These are phyloP conservation scores for Platysteira castanea DNA, from an alignment of 2,113 vertebrate species.

Conservation along the genomic window DNA sequence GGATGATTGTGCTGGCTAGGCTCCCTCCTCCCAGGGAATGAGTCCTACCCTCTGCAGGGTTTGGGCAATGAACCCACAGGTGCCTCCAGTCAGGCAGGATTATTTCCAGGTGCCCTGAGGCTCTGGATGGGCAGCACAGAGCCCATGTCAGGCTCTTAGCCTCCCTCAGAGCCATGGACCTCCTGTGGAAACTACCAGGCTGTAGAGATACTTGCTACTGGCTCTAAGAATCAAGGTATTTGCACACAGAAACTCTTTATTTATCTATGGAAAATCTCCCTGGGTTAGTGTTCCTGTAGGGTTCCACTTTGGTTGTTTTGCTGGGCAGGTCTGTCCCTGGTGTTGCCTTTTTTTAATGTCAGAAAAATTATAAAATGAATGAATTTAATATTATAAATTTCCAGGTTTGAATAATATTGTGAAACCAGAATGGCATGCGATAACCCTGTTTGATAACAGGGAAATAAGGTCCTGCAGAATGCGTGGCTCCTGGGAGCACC, in stretches of 20 bases:
- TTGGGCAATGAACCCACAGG: neutral
- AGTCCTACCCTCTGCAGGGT: neutral
- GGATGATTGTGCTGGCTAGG: neutral
- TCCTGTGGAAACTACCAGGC: fast-evolving
- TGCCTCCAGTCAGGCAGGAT: fast-evolving
- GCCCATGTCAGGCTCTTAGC: fast-evolving
- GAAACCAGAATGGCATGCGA: neutral
- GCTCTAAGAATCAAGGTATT: neutral
- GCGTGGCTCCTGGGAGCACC: neutral
- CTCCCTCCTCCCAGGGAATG: neutral
- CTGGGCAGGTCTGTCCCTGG: neutral
- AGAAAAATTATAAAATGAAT: neutral
- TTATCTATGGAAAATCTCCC: fast-evolving
- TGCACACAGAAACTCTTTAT: neutral
- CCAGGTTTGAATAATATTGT: fast-evolving
- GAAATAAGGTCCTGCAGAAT: neutral
- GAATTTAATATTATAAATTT: neutral
- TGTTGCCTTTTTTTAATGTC: too few relatives aligned
- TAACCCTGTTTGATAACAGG: neutral
- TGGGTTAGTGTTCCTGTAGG: neutral
- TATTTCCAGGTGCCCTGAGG: neutral
- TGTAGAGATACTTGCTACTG: fast-evolving
- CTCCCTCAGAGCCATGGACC: fast-evolving
- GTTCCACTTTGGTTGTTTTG: neutral
- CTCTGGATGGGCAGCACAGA: fast-evolving